Base-by-base conservation (phyloP, 2,113 vertebrate species). In the Centropristis striata region DNA sequence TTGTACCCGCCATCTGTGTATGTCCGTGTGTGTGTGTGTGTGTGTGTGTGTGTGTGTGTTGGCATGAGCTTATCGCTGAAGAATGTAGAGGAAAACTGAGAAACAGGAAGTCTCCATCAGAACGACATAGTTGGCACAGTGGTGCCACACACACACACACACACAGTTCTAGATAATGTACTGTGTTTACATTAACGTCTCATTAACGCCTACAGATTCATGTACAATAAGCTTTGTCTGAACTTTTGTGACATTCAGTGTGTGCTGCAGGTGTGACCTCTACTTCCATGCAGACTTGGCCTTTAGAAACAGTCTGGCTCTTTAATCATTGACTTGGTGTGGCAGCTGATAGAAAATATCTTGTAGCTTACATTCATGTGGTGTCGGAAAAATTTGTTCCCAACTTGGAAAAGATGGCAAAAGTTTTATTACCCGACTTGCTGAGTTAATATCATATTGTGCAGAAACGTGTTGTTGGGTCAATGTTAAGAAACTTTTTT, bases 61-160 rank as follows among this genome's bases (percentile, higher is more conserved):
- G 89, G 86, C 89, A 90, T 94, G 90, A 95, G 89, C 87, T 94
- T 87, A 92, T 90, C 73, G 36, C 82, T 65, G 21, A 94, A 94
- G 93, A 95, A 95, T 95, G 93, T 92, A 65, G 84, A 50, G 83
- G 87, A 93, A 90, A 90, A 78, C 78, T 74, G 88, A 90, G 92
- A 92, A 93, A 94, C 94, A 95, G 93, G 93, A 95, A 95, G 88
- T 86, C 86, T 86, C 46, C 65, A 71, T 79, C 77, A 61, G 66
- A 67, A 71, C n/a, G 37, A 70, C 72, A 67, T 74, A 67, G 77
- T 63, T 86, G 88, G 91, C 90, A 87, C 75, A 41, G 41, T 77
- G 10, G 63, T 57, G 49, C 12, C n/a, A 60, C 63, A 81, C 55
- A 55, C 75, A 53, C 54, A 74, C 63, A 72, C 32, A 71, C 54